Conservation (phyloP, 2,113 vertebrate species). For the Ailuropoda melanoleuca region DNA sequence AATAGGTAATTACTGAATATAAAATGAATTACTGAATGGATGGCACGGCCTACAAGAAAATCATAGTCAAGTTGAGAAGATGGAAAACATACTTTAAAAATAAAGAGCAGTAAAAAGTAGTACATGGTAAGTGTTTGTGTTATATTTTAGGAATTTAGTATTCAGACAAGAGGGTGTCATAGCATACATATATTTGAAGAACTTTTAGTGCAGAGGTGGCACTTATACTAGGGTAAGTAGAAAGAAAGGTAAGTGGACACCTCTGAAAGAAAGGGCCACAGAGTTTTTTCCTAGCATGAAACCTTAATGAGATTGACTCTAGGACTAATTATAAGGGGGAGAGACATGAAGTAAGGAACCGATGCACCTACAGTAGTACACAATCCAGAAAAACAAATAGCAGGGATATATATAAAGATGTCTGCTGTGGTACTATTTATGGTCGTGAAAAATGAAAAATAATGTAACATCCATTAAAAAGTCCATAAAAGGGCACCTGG, state of each 20-base stretch:
- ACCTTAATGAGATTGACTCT: not conserved
- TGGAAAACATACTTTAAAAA: not conserved
- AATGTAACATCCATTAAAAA: not conserved
- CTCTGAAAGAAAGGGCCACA: not conserved
- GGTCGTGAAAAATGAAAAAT: not conserved
- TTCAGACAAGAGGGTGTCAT: not conserved
- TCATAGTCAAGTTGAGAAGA: not conserved
- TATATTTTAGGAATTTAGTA: not conserved
- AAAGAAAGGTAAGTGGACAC: not conserved
- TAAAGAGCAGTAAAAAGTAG: not conserved
- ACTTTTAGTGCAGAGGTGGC: not conserved
- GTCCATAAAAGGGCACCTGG: not conserved
- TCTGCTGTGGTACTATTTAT: not conserved
- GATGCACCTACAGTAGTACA: not conserved
- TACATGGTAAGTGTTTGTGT: not conserved
- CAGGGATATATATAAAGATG: not conserved
- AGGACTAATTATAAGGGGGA: not conserved
- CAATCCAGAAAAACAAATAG: not conserved
- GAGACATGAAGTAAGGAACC: not conserved
- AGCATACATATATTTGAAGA: not conserved
- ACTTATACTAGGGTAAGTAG: not conserved
- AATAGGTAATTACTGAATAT: not conserved
- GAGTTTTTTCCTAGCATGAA: not conserved
- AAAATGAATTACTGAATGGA: not conserved
- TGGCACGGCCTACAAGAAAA: not conserved